These are phyloP conservation scores for Perizoma affinitatum DNA, from an alignment of 2,888 invertebrate genomes.

Conservation along the genomic window DNA sequence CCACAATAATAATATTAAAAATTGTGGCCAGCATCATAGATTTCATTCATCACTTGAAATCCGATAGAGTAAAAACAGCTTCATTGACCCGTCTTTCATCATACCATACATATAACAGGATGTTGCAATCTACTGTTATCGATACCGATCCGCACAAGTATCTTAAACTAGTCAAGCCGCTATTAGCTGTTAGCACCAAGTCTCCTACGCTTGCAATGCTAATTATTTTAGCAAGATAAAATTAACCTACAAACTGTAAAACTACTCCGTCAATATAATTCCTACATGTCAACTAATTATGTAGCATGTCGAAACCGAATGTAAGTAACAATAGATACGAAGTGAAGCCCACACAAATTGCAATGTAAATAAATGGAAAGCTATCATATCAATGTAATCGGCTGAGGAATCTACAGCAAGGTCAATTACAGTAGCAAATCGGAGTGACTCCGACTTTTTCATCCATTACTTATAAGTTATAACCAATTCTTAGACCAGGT, in stretches of 20 bases:
- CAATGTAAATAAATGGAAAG: too few species aligned
- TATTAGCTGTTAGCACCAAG: background rate
- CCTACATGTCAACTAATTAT: too few species aligned
- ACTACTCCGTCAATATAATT: background rate
- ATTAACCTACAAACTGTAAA: background rate
- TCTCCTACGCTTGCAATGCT: background rate
- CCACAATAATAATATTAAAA: background rate
- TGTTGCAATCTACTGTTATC: background rate
- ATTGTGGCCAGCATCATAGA: too few species aligned
- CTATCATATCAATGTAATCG: conserved; percentile 20
- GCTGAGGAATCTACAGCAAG: conserved; percentile 17
- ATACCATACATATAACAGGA: background rate
- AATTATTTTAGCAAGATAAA: background rate
- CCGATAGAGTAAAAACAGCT: background rate
- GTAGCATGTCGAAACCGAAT: too few species aligned
- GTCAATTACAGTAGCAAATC: conserved; percentile 1
- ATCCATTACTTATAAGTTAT: too few species aligned
- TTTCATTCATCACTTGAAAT: conserved; percentile 7
- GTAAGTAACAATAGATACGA: too few species aligned
- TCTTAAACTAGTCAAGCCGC: background rate
- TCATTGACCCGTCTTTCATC: background rate
- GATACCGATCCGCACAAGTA: background rate
- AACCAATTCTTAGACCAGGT: too few species aligned
- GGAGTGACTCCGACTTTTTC: too few species aligned
- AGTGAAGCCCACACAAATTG: conserved; percentile 5